Percentiles rank a stretch among this genome's conserved stretches.
These are phyloP conservation scores for Monomorium pharaonis DNA, from an alignment of 1,140 invertebrate species.

Conservation along the genomic window DNA sequence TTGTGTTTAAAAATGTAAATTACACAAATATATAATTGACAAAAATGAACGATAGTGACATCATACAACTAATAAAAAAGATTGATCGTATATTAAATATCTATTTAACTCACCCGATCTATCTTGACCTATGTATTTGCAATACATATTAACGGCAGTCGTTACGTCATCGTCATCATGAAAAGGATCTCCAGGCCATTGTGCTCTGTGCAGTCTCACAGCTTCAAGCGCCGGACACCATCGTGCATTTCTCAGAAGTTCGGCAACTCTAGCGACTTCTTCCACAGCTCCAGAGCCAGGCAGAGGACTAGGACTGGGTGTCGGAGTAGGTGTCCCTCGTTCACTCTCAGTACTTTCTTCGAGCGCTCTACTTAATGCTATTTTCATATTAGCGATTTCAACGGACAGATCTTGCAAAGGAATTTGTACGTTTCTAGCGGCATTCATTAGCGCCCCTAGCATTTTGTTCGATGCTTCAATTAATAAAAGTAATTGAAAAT, in stretches of 20 bases:
- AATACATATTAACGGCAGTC: conserved; percentile 90
- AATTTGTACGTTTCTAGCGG: conserved; percentile 85
- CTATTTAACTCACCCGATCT: conserved; percentile 86
- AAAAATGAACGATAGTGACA: not conserved
- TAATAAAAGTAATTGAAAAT: conserved; percentile 96
- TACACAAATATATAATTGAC: not conserved
- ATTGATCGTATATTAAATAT: not conserved
- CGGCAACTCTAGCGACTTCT: conserved; percentile 86
- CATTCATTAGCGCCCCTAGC: conserved; percentile 87
- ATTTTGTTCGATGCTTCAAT: conserved; percentile 97
- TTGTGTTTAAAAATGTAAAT: not conserved
- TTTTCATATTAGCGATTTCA: conserved; percentile 86
- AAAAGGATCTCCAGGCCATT: conserved; percentile 88
- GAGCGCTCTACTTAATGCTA: conserved; percentile 84
- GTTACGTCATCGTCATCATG: conserved; percentile 87
- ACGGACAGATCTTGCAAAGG: conserved; percentile 86
- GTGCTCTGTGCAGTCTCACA: conserved; percentile 87
- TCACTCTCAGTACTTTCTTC: conserved; percentile 87
- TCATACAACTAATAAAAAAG: not conserved
- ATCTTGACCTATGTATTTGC: conserved; percentile 89
- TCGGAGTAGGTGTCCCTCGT: conserved; percentile 86
- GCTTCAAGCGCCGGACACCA: conserved; percentile 89
- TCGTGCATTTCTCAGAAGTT: conserved; percentile 88
- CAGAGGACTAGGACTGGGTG: conserved; percentile 83
- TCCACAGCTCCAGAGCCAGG: conserved; percentile 82